Evolutionary conservation across 2,888 invertebrate genomes (phyloP).

Genomic region (Trissolcus japonicus): DNA sequence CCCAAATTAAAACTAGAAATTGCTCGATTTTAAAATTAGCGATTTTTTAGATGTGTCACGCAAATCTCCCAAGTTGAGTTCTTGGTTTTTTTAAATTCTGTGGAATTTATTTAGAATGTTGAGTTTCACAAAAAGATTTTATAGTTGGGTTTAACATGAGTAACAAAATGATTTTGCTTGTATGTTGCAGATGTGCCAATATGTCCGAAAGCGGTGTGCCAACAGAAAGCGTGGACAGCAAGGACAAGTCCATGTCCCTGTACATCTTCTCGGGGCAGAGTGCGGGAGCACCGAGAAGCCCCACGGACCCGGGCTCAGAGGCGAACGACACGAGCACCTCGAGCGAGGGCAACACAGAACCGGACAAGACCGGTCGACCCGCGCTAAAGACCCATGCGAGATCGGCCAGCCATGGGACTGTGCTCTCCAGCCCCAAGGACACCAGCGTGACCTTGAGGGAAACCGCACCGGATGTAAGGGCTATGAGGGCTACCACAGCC

Average conservation of each 20-base stretch:
- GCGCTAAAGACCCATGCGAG: constrained; percentile 80
- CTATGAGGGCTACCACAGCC: constrained; percentile 7
- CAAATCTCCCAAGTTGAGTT: no score
- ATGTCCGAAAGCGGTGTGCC: constrained; percentile 84
- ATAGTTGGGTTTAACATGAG: no score
- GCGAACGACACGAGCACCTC: constrained; percentile 36
- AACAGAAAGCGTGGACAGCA: constrained; percentile 73
- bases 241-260: constrained; percentile 67
- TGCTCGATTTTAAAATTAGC: no score
- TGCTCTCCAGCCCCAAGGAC: constrained; percentile 76
- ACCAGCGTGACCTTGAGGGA: constrained; percentile 55
- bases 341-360: constrained; percentile 44
- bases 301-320: constrained; percentile 19
- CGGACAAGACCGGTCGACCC: constrained; percentile 8
- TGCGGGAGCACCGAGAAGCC: constrained; percentile 30
- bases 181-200: constrained; percentile 80
- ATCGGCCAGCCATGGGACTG: constrained; percentile 91
- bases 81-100: no score
- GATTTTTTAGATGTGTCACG: no score
- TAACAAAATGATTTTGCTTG: not conserved
- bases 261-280: constrained; percentile 71
- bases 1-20: no score
- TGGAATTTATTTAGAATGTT: no score
- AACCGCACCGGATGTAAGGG: not conserved
- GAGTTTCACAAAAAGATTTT: no score